Percentiles rank a stretch among this genome's conserved stretches.
These are phyloP conservation scores for Trididemnum nubilum DNA, from an alignment of 23 tunicate species.

Conservation along the genomic window DNA sequence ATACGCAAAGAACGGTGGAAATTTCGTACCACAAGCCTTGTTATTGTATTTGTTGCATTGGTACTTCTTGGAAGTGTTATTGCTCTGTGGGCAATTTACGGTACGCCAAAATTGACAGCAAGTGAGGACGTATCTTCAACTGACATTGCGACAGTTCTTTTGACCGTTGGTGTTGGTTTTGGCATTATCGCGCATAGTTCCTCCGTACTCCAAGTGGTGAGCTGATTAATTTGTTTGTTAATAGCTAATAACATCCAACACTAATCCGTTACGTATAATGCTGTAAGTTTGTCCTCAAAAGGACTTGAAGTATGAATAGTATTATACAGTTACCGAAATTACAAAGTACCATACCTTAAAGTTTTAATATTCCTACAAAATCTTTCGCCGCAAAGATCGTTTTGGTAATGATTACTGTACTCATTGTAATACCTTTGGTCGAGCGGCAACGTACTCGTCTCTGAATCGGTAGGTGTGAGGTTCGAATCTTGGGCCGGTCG, in stretches of 20 bases:
- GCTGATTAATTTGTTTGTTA: too few relatives aligned
- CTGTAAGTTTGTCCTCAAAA: too few relatives aligned
- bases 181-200: constrained; percentile 10
- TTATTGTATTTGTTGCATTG: constrained; percentile 9
- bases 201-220: constrained; percentile 37
- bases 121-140: background rate
- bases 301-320: too few relatives aligned
- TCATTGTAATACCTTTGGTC: too few relatives aligned
- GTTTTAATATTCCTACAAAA: too few relatives aligned
- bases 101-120: constrained; percentile 11
- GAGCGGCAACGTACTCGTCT: too few relatives aligned
- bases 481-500: background rate
- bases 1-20: background rate
- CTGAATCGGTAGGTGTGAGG: background rate
- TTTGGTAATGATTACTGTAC: too few relatives aligned
- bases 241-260: too few relatives aligned
- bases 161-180: constrained; percentile 36
- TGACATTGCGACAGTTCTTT: constrained; percentile 16
- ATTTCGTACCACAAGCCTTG: background rate
- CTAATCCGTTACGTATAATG: too few relatives aligned
- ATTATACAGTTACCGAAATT: too few relatives aligned
- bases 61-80: constrained; percentile 10
- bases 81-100: constrained; percentile 6
- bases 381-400: too few relatives aligned
- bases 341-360: too few relatives aligned